Conservation (phyloP, 2,888 invertebrate species). For the Tubiluchus corallicola region DNA sequence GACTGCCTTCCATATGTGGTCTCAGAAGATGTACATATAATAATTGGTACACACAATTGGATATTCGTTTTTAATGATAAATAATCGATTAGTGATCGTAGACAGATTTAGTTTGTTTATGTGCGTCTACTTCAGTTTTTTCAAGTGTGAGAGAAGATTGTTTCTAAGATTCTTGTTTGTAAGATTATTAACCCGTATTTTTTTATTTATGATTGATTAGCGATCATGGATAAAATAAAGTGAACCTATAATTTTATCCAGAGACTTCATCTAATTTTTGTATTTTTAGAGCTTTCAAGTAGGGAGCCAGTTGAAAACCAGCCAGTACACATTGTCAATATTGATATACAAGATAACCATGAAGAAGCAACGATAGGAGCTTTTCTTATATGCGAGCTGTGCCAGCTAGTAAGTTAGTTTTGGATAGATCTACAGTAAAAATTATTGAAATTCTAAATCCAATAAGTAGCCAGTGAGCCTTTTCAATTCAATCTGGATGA, state of each 20-base stretch:
- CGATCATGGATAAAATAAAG: background rate
- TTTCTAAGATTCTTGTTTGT: background rate
- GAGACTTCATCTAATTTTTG: too few relatives aligned
- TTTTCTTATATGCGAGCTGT: conserved; percentile 88
- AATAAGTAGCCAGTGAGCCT: too few relatives aligned
- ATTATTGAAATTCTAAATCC: too few relatives aligned
- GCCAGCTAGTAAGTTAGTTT: conserved; percentile 63
- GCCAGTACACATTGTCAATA: conserved; percentile 87
- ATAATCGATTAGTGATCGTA: too few relatives aligned
- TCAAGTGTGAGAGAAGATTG: too few relatives aligned
- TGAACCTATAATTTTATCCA: conserved; percentile 6
- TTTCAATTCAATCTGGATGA: too few relatives aligned
- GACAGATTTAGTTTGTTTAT: too few relatives aligned
- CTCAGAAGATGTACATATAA: too few relatives aligned
- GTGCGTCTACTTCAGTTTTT: too few relatives aligned
- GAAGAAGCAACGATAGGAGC: conserved; percentile 98
- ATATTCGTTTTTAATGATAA: too few relatives aligned
- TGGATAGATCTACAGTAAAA: conserved; percentile 4
- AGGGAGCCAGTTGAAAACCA: conserved; percentile 30
- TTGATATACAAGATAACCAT: conserved; percentile 97
- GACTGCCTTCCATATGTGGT: too few relatives aligned
- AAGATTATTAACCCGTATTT: background rate
- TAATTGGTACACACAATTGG: too few relatives aligned
- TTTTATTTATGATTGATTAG: conserved; percentile 6
- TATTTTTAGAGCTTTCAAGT: conserved; percentile 5